A percentile compares a stretch with the other conserved stretches of the same genome.
phyloP scores from a whole-genome alignment of 2,797 vertebrate genomes.

The Distichodus sexfasciatus region DNA sequence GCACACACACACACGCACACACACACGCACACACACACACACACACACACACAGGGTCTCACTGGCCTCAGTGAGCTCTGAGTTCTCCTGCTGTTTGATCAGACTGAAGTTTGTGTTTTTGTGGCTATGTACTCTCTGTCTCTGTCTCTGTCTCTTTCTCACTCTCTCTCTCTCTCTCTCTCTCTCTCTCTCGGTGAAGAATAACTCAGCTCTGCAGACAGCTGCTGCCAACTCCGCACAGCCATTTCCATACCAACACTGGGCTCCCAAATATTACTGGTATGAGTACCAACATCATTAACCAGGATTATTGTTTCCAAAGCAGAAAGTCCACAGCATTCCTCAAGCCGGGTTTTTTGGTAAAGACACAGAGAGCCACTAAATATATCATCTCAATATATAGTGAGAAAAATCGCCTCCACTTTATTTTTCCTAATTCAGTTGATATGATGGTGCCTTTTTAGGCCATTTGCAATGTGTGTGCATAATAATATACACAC shows the following conservation, averaged over 20 bases:
- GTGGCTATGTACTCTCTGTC: conserved; percentile 47
- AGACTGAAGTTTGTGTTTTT: conserved; percentile 46
- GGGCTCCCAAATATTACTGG: conserved; percentile 18
- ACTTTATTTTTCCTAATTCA: not conserved
- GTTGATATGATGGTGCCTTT: too few relatives aligned
- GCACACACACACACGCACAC: not conserved
- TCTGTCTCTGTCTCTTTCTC: not conserved
- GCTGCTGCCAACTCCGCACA: conserved; percentile 38
- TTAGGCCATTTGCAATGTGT: too few relatives aligned
- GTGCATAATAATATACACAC: too few relatives aligned
- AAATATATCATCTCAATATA: not conserved
- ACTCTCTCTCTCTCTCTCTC: conserved; percentile 15
- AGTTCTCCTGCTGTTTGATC: conserved; percentile 44
- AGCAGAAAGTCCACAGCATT: conserved; percentile 15
- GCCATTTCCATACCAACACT: conserved; percentile 25
- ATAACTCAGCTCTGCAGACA: conserved; percentile 42
- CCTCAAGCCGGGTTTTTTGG: not conserved
- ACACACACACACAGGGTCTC: too few relatives aligned
- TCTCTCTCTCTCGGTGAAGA: conserved; percentile 36
- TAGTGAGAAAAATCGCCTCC: not conserved
- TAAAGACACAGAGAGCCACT: not conserved
- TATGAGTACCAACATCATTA: conserved; percentile 19
- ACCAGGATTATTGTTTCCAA: conserved; percentile 19
- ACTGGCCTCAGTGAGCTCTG: conserved; percentile 7
- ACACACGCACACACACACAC: conserved; percentile 15